These are phyloP conservation scores for Cheilosia variabilis DNA, from an alignment of 2,888 invertebrate genomes.

Conservation along the genomic window DNA sequence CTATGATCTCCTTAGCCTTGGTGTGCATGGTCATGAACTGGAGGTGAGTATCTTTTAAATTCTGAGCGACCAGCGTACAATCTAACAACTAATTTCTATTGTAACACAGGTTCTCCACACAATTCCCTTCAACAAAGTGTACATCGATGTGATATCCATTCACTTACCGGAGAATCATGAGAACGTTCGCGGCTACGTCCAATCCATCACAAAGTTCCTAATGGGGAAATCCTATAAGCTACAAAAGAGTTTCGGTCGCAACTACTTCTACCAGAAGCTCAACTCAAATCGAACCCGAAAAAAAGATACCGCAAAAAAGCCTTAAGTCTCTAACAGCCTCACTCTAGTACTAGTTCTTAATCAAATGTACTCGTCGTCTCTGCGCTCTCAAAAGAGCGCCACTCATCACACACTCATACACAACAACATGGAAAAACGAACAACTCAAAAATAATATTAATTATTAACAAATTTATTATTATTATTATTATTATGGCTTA, in stretches of 20 bases:
- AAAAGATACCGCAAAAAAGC: constrained; percentile 80
- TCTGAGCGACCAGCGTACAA: not conserved
- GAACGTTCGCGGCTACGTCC: constrained; percentile 80
- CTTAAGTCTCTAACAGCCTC: constrained; percentile 62
- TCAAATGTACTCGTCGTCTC: constrained; percentile 33
- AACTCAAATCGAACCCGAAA: constrained; percentile 82
- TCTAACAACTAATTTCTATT: constrained; percentile 1
- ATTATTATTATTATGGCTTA: constrained; percentile 54
- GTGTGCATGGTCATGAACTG: constrained; percentile 83
- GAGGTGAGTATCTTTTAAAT: constrained; percentile 78
- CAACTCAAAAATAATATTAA: constrained; percentile 59
- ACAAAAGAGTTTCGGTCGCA: constrained; percentile 82
- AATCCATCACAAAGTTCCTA: constrained; percentile 83
- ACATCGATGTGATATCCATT: constrained; percentile 83
- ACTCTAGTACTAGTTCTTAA: constrained; percentile 25
- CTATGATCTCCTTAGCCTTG: constrained; percentile 89
- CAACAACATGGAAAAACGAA: constrained; percentile 18
- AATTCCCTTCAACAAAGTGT: constrained; percentile 83
- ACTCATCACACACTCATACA: constrained; percentile 17
- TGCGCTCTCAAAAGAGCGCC: constrained; percentile 31
- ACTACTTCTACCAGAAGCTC: constrained; percentile 82
- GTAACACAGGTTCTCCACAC: constrained; percentile 82
- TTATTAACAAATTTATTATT: constrained; percentile 55
- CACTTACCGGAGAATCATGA: constrained; percentile 82
- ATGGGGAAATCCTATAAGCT: constrained; percentile 83